Percentiles rank a stretch among this genome's conserved stretches.
Evolutionary conservation across 2,113 vertebrate genomes (phyloP).

Genomic region (Agapornis roseicollis): DNA sequence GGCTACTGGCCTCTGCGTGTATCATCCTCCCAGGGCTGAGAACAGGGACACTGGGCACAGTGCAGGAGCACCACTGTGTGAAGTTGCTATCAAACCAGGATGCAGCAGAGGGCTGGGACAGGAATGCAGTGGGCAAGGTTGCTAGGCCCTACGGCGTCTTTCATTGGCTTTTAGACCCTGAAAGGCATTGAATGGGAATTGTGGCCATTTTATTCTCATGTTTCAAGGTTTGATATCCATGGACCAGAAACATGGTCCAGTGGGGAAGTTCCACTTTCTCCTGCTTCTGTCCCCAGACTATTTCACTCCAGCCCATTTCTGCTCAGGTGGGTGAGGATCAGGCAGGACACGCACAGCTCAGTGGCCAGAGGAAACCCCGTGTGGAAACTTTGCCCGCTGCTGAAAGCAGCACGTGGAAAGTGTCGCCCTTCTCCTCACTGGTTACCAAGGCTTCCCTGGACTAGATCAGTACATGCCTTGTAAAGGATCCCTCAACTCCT

Average conservation of each 20-base stretch:
- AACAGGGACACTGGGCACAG: accelerated
- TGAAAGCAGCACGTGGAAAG: not conserved
- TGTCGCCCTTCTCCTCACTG: not conserved
- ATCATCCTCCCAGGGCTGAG: not conserved
- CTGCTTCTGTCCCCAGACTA: not conserved
- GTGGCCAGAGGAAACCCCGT: not conserved
- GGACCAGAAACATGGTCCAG: not conserved
- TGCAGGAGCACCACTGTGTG: not conserved
- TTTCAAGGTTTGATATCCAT: not conserved
- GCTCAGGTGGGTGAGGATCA: not conserved
- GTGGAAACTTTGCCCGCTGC: not conserved
- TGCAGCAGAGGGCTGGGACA: not conserved
- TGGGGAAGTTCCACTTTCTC: not conserved
- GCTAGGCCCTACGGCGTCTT: not conserved
- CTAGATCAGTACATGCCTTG: not conserved
- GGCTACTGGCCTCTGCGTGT: not conserved
- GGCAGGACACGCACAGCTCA: not conserved
- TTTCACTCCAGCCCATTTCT: not conserved
- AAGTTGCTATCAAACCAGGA: not conserved
- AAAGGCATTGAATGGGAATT: not conserved
- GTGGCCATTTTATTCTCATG: not conserved
- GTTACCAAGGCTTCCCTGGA: not conserved
- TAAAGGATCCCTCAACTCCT: not conserved
- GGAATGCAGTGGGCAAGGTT: accelerated
- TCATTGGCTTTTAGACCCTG: not conserved